Conservation (phyloP, 2,888 invertebrate genomes). For the Elysia crispata region DNA sequence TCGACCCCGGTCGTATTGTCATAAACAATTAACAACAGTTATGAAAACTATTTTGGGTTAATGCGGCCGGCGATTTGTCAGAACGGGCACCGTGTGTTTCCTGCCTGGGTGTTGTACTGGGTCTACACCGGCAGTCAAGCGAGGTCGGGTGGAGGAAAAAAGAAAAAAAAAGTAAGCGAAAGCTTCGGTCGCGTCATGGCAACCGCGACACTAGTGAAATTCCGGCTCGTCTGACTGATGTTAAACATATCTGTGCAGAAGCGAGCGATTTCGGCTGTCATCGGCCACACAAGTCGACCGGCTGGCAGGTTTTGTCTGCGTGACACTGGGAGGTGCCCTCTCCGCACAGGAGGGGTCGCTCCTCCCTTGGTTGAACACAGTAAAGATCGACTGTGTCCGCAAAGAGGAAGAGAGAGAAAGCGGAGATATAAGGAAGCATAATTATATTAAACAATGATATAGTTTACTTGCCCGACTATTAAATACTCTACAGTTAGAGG, state of each 20-base stretch:
- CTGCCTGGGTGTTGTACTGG: no score
- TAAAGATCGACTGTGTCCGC: no score
- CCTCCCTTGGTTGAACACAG: no score
- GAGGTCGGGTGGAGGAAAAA: background rate
- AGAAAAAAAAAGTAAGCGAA: background rate
- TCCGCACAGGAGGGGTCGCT: slow-evolving; percentile 34
- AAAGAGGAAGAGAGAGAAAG: background rate
- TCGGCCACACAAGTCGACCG: slow-evolving; percentile 47
- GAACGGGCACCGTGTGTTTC: background rate
- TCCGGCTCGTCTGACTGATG: no score
- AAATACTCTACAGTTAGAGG: no score
- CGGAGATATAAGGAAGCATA: background rate
- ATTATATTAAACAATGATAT: no score
- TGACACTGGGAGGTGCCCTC: slow-evolving; percentile 38
- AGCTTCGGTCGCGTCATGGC: background rate
- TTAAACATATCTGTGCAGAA: no score
- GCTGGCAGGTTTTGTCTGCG: slow-evolving; percentile 48
- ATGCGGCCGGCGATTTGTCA: slow-evolving; percentile 40
- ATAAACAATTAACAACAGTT: slow-evolving; percentile 51
- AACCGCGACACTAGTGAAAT: no score
- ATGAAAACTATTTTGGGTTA: slow-evolving; percentile 48
- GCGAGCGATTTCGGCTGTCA: slow-evolving; percentile 44
- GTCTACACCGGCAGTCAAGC: background rate
- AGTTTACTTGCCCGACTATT: no score
- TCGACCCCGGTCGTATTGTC: slow-evolving; percentile 44